Evolutionary conservation across 2,113 vertebrate genomes (phyloP).

Genomic region (Megaceryle maxima): DNA sequence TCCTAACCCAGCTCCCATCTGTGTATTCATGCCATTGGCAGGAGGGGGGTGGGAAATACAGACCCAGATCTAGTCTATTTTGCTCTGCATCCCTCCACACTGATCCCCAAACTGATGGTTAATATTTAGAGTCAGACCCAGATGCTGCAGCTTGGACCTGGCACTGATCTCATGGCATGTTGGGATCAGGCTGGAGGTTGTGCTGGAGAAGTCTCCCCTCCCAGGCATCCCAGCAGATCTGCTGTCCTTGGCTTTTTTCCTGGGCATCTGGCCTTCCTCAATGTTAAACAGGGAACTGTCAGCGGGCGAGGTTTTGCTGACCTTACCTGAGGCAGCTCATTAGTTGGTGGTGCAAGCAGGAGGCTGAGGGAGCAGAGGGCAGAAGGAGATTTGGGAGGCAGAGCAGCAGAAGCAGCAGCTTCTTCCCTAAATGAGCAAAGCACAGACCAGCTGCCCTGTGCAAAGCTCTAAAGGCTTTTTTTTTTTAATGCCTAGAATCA

Average conservation of each 20-base stretch:
- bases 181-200: neutral
- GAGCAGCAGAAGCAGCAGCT: neutral
- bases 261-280: neutral
- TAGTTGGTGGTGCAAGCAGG: neutral
- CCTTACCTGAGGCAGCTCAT: neutral
- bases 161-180: accelerated
- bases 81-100: neutral
- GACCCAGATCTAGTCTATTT: neutral
- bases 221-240: neutral
- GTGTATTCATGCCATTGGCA: neutral
- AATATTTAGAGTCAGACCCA: neutral
- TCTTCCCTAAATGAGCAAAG: neutral
- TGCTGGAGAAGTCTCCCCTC: neutral
- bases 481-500: neutral
- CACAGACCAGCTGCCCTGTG: neutral
- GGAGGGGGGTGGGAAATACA: neutral
- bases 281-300: neutral
- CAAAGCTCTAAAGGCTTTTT: neutral
- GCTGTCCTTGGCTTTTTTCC: neutral
- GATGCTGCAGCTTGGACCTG: neutral
- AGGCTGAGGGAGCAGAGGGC: neutral
- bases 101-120: too few species aligned
- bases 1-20: neutral
- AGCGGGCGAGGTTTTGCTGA: neutral
- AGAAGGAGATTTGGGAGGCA: neutral